Conservation (phyloP, 2,888 invertebrate species). For the Lasioglossum lativentre region DNA sequence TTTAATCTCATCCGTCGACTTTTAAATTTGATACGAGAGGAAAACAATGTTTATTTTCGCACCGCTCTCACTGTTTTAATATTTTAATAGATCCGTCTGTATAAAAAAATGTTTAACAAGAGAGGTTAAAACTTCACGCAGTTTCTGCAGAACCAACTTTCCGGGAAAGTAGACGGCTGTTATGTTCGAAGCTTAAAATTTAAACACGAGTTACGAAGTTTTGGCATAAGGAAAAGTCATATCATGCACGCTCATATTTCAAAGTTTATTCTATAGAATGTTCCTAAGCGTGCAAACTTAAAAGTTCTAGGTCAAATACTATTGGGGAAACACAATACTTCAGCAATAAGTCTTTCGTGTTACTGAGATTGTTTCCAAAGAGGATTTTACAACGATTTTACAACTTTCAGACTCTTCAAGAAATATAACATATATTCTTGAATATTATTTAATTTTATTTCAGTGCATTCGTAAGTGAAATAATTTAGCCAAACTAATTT, state of each 20-base stretch:
- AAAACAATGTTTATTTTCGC: not conserved
- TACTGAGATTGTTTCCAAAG: not conserved
- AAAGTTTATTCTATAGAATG: conserved; percentile 9
- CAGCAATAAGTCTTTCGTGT: not conserved
- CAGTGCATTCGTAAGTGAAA: not conserved
- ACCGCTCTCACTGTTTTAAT: not conserved
- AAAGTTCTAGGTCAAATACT: conserved; percentile 12
- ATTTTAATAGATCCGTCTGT: not conserved
- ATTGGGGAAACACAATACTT: not conserved
- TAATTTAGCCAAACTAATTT: not conserved
- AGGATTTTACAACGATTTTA: not conserved
- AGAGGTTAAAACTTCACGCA: conserved; percentile 3
- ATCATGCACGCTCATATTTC: not conserved
- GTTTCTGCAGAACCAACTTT: not conserved
- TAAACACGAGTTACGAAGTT: conserved; percentile 1
- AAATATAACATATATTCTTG: not conserved
- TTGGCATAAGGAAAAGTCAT: conserved; percentile 2
- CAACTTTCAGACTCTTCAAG: no score
- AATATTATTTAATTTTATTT: not conserved
- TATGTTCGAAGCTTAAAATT: conserved; percentile 17
- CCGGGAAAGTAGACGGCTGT: not conserved
- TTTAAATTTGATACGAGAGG: not conserved
- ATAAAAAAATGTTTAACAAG: not conserved
- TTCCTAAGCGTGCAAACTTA: not conserved
- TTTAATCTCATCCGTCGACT: not conserved